Evolutionary conservation across 2,888 invertebrate species (phyloP).

Genomic region (Sclerodermus sp.): DNA sequence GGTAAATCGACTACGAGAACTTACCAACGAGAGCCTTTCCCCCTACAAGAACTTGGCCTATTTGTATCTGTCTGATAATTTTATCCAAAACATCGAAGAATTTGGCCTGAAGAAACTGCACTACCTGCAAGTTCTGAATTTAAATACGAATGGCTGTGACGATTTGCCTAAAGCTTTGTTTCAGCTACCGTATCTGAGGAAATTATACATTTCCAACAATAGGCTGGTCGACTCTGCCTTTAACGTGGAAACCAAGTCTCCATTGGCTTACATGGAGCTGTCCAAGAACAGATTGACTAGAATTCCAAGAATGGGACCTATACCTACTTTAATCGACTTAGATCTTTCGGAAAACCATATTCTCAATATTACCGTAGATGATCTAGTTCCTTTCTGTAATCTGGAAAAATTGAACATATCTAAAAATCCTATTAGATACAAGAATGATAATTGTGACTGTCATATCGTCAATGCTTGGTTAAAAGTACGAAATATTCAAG

Average conservation of each 20-base stretch:
- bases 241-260: slow-evolving; percentile 58
- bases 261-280: slow-evolving; percentile 65
- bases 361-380: slow-evolving; percentile 56
- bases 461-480: slow-evolving; percentile 40
- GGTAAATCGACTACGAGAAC: slow-evolving; percentile 62
- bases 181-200: slow-evolving; percentile 64
- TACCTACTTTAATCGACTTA: slow-evolving; percentile 64
- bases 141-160: slow-evolving; percentile 62
- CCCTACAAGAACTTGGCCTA: slow-evolving; percentile 61
- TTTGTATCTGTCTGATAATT: slow-evolving; percentile 65
- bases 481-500: slow-evolving; percentile 23
- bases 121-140: slow-evolving; percentile 62
- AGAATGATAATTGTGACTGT: slow-evolving; percentile 39
- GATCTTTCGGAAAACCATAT: slow-evolving; percentile 68
- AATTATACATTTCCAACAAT: slow-evolving; percentile 65
- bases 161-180: slow-evolving; percentile 61
- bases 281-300: slow-evolving; percentile 64
- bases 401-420: slow-evolving; percentile 63
- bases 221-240: slow-evolving; percentile 57
- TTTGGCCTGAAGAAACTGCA: slow-evolving; percentile 60
- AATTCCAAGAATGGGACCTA: slow-evolving; percentile 65
- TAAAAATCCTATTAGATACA: slow-evolving; percentile 34
- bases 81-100: slow-evolving; percentile 62
- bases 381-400: slow-evolving; percentile 67
- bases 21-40: slow-evolving; percentile 60